phyloP scores from a whole-genome alignment of 23 tunicate genomes.

The Diplosoma virens region DNA sequence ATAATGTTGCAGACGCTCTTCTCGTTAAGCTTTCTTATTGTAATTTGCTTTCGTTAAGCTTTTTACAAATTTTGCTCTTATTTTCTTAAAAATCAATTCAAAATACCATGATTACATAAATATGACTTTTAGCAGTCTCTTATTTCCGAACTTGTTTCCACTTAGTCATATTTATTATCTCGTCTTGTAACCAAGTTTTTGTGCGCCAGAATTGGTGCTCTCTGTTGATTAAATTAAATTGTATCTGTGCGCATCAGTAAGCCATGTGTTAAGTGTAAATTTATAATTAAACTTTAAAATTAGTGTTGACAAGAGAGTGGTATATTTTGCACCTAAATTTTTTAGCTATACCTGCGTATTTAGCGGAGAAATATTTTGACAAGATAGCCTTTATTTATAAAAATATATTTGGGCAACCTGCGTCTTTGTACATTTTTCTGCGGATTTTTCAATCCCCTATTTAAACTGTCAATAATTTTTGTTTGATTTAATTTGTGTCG shows the following conservation, averaged over 20 bases:
- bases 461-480: background rate
- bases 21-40: background rate
- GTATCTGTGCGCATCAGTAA: background rate
- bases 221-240: background rate
- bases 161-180: background rate
- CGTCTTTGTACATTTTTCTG: background rate
- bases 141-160: background rate
- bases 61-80: background rate
- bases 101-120: background rate
- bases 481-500: background rate
- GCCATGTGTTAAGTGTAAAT: background rate
- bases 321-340: background rate
- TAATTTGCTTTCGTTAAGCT: background rate
- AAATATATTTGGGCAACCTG: background rate
- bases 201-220: background rate
- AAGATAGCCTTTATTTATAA: background rate
- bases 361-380: background rate
- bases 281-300: background rate
- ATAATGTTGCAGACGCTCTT: too few species aligned
- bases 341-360: background rate
- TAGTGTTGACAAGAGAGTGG: background rate
- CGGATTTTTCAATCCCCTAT: background rate
- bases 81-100: background rate
- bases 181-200: background rate
- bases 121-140: background rate